phyloP scores from a whole-genome alignment of 2,797 vertebrate genomes.

The Chromobotia macracanthus region DNA sequence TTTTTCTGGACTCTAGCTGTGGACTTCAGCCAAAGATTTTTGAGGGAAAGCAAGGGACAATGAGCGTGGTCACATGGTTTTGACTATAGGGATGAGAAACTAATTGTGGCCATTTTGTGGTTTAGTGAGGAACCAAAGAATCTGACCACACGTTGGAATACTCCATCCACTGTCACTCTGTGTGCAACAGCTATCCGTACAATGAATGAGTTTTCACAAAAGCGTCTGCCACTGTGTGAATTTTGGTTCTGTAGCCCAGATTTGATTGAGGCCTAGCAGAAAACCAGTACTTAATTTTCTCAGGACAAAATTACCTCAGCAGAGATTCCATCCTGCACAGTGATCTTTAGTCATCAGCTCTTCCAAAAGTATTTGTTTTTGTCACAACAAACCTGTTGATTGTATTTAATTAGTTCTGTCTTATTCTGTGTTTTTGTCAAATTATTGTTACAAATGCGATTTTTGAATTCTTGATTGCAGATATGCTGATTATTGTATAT shows the following conservation, averaged over 20 bases:
- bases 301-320: slow-evolving; percentile 28
- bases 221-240: slow-evolving; percentile 56
- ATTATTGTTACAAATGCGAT: not conserved
- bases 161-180: slow-evolving; percentile 34
- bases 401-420: not conserved
- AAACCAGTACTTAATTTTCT: slow-evolving; percentile 36
- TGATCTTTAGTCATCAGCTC: not conserved
- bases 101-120: slow-evolving; percentile 68
- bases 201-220: slow-evolving; percentile 63
- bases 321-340: slow-evolving; percentile 10
- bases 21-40: slow-evolving; percentile 57
- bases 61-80: slow-evolving; percentile 61
- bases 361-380: slow-evolving; percentile 3
- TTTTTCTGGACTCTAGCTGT: slow-evolving; percentile 55
- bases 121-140: slow-evolving; percentile 60
- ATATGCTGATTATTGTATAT: slow-evolving; percentile 1
- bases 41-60: slow-evolving; percentile 61
- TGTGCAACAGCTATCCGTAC: slow-evolving; percentile 41
- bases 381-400: not conserved
- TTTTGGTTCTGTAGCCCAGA: slow-evolving; percentile 50
- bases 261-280: slow-evolving; percentile 47
- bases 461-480: not conserved
- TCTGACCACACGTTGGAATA: slow-evolving; percentile 58
- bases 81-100: slow-evolving; percentile 61
- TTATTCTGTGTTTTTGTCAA: not conserved